phyloP scores from a whole-genome alignment of 2,888 invertebrate species.

The Onthophagus sagittarius region DNA sequence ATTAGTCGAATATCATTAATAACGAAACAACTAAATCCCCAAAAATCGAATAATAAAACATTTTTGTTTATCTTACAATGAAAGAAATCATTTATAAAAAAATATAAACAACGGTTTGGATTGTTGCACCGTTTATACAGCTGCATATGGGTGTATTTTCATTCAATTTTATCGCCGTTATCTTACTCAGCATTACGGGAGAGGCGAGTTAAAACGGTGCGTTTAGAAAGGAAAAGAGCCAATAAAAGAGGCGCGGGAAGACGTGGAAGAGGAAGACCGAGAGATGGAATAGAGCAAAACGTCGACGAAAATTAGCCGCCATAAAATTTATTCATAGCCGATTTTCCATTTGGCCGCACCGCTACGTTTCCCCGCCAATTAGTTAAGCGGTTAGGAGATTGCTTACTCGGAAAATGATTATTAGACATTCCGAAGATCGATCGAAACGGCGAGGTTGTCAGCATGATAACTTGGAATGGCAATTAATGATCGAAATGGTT shows the following conservation, averaged over 20 bases:
- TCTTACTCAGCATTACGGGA: background rate
- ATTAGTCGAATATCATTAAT: background rate
- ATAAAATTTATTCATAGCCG: background rate
- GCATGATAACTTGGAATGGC: background rate
- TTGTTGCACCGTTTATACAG: background rate
- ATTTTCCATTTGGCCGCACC: background rate
- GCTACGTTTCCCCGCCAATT: background rate
- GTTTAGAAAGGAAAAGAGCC: background rate
- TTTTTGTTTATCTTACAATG: too few relatives aligned
- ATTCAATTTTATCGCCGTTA: background rate
- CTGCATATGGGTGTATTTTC: background rate
- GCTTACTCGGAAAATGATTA: background rate
- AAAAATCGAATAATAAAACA: background rate
- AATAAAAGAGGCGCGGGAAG: background rate
- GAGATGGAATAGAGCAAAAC: background rate
- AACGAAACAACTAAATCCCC: background rate
- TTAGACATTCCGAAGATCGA: background rate
- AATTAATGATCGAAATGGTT: background rate
- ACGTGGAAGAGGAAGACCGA: background rate
- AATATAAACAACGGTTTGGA: too few relatives aligned
- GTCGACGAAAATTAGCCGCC: background rate
- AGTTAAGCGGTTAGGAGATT: background rate
- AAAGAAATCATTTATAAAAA: background rate
- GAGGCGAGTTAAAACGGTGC: background rate
- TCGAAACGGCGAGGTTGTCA: background rate